Conservation (phyloP, 2,888 invertebrate species). For the Timema cristinae region DNA sequence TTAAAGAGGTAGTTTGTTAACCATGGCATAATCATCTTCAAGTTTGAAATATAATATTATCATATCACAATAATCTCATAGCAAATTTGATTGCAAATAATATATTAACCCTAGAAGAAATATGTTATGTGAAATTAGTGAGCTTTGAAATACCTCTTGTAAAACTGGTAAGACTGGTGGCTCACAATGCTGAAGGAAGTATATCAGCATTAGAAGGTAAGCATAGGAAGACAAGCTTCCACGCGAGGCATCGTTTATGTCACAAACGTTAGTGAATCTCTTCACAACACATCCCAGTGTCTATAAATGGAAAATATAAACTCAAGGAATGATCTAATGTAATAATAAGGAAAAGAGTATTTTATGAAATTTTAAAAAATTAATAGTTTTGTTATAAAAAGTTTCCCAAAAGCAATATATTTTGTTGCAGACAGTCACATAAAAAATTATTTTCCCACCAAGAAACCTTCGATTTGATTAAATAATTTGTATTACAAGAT, state of each 20-base stretch:
- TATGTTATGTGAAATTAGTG: too few relatives aligned
- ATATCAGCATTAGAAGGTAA: conserved; percentile 55
- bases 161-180: conserved; percentile 57
- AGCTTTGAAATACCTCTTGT: conserved; percentile 47
- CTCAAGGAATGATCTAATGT: conserved; percentile 16
- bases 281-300: conserved; percentile 51
- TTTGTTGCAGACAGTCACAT: neutral
- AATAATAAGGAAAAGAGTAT: neutral
- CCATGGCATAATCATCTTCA: too few relatives aligned
- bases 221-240: conserved; percentile 59
- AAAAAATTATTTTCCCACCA: too few relatives aligned
- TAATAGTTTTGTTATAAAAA: neutral
- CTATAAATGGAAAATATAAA: conserved; percentile 29
- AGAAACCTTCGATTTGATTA: too few relatives aligned
- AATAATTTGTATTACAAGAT: too few relatives aligned
- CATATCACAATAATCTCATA: too few relatives aligned
- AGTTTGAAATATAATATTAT: too few relatives aligned
- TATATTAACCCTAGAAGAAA: too few relatives aligned
- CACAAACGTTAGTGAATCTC: conserved; percentile 53
- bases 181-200: conserved; percentile 52
- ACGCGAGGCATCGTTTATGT: conserved; percentile 55
- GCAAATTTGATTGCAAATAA: too few relatives aligned
- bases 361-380: neutral
- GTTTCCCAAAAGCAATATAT: neutral
- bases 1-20: too few relatives aligned